Evolutionary conservation across 2,888 invertebrate genomes (phyloP).

Genomic region (Pinctada fucata): DNA sequence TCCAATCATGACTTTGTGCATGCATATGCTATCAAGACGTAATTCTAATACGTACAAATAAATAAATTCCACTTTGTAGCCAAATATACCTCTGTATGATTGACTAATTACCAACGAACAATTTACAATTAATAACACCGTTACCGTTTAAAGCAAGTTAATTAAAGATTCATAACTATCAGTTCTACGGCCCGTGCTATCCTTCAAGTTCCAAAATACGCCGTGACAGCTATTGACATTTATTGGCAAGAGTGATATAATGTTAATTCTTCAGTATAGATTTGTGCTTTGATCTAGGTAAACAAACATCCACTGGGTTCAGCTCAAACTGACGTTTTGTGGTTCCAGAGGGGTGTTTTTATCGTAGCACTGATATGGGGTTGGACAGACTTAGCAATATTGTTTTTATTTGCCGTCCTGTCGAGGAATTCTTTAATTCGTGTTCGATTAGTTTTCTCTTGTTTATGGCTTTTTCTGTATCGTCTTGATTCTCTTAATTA

Average conservation of each 20-base stretch:
- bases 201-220: background rate
- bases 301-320: background rate
- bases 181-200: background rate
- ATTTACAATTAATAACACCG: background rate
- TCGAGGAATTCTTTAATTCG: background rate
- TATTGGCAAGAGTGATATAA: conserved; percentile 1
- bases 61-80: no score
- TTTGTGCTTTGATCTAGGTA: background rate
- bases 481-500: background rate
- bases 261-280: background rate
- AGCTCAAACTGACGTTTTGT: background rate
- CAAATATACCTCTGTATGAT: no score
- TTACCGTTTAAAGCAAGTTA: background rate
- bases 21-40: no score
- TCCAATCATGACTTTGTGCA: no score
- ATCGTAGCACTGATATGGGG: background rate
- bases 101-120: background rate
- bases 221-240: conserved; percentile 1
- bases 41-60: no score
- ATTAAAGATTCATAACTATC: background rate
- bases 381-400: background rate
- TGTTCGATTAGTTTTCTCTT: background rate
- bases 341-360: background rate
- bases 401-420: conserved; percentile 1
- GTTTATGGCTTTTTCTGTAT: background rate